Conservation (phyloP, 1,140 invertebrate species). For the Drosophila neocordata region DNA sequence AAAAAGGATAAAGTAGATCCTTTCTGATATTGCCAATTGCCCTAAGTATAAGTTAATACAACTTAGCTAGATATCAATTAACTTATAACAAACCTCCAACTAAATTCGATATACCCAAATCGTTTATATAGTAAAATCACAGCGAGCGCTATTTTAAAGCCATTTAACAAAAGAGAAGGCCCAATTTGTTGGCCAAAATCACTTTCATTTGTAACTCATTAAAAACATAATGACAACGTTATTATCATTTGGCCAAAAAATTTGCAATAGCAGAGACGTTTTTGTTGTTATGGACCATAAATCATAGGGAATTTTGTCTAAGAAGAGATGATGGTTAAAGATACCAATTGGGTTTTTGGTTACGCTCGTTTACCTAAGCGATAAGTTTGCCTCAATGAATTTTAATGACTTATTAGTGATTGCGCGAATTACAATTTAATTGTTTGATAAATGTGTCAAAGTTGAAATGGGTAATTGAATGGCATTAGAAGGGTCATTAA, state of each 20-base stretch:
- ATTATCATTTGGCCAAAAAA: conserved; percentile 31
- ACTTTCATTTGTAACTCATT: conserved; percentile 76
- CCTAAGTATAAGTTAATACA: too few species aligned
- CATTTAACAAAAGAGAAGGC: conserved; percentile 23
- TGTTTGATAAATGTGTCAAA: conserved; percentile 48
- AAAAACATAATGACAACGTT: conserved; percentile 69
- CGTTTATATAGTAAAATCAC: conserved; percentile 16
- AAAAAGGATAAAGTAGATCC: too few species aligned
- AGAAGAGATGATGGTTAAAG: conserved; percentile 12
- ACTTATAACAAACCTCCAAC: not conserved
- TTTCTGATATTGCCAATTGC: too few species aligned
- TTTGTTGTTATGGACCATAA: conserved; percentile 45
- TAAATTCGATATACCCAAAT: not conserved
- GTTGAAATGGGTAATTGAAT: conserved; percentile 35
- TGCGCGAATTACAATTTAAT: conserved; percentile 69
- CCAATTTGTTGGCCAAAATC: conserved; percentile 16
- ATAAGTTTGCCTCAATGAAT: conserved; percentile 44
- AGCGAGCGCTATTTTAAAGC: conserved; percentile 32
- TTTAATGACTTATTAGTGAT: conserved; percentile 67
- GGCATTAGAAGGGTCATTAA: conserved; percentile 31
- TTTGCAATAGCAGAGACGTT: conserved; percentile 12
- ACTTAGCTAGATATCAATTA: too few species aligned
- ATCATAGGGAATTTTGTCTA: conserved; percentile 48
- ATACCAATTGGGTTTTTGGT: conserved; percentile 12
- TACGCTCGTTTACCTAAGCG: not conserved